Base-by-base conservation (phyloP, 1,140 invertebrate genomes). In the Diploscapter pachys region DNA sequence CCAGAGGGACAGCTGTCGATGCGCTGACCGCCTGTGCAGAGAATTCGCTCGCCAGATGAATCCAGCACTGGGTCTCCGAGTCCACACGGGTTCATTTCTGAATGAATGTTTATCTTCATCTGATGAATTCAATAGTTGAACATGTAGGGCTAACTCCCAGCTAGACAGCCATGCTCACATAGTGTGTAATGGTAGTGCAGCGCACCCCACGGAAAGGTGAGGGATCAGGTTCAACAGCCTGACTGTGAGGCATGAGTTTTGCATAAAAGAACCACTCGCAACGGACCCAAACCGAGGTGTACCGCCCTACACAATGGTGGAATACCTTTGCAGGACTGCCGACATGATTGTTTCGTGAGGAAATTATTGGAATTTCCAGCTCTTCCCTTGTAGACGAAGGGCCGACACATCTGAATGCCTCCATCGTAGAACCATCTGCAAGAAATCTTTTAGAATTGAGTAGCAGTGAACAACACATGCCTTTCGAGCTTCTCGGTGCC, bases 341-440 rank as follows among this genome's bases (percentile, higher is more conserved):
- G 71, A 86, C 94, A 96, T 85, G 90, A 89, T 76, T 90, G 89
- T 86, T 90, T 89, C 84, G 89, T 88, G 11, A 83, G 61, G 89
- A 94, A 96, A 84, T 93, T 93, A 83, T 93, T 93, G 61, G 88
- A 87, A 83, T 93, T 93, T 61, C 82, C 83, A 55, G 76, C 77
- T 50, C 79, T 72, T 76, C 83, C 83, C 64, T 75, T 63, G 71
- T 85, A 85, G 49, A 70, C 56, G 68, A 85, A 85, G 13, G 56
- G 67, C 8, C 75, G 69, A 67, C 83, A 85, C 71, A 78, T 77
- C 51, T 81, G 84, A 51, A 77, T 64, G 11, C 63, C 59, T 48
- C 72, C 78, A 71, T 85, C 83, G 63, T 76, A 85, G 77, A 83
- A 85, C 72, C 78, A 80, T 6, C 31, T 31, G 31, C 31, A 31